Conservation (phyloP, 1,140 invertebrate species). For the Matsumurasca onukii region DNA sequence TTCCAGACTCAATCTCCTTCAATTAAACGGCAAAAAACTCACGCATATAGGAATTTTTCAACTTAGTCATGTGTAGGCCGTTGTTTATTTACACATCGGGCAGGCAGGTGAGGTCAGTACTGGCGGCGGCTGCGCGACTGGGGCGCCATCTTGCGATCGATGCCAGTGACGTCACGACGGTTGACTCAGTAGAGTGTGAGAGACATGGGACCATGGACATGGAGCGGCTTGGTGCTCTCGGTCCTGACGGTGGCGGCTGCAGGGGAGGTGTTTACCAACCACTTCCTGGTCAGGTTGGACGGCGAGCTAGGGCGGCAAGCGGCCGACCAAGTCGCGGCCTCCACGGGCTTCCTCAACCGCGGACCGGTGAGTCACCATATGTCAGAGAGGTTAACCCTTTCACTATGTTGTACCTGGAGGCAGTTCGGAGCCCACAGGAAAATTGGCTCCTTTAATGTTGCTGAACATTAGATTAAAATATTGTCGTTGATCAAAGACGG, state of each 20-base stretch:
- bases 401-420: too few relatives aligned
- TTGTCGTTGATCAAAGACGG: too few relatives aligned
- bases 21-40: too few relatives aligned
- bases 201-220: slow-evolving; percentile 31
- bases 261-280: slow-evolving; percentile 82
- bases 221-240: slow-evolving; percentile 22
- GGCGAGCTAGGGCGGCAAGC: slow-evolving; percentile 65
- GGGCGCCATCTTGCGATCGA: slow-evolving; percentile 33
- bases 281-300: slow-evolving; percentile 80
- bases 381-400: slow-evolving; percentile 11
- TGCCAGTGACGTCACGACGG: slow-evolving; percentile 35
- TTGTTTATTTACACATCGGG: too few relatives aligned
- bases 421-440: too few relatives aligned
- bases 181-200: slow-evolving; percentile 26
- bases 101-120: too few relatives aligned
- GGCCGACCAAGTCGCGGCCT: slow-evolving; percentile 70
- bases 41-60: too few relatives aligned
- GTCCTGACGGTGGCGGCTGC: slow-evolving; percentile 43
- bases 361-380: slow-evolving; percentile 72
- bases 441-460: too few relatives aligned
- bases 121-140: slow-evolving; percentile 5
- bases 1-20: too few relatives aligned
- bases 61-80: too few relatives aligned
- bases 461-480: too few relatives aligned
- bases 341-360: slow-evolving; percentile 84